Conservation (phyloP, 2,797 vertebrate species). For the Spinus pinus region DNA sequence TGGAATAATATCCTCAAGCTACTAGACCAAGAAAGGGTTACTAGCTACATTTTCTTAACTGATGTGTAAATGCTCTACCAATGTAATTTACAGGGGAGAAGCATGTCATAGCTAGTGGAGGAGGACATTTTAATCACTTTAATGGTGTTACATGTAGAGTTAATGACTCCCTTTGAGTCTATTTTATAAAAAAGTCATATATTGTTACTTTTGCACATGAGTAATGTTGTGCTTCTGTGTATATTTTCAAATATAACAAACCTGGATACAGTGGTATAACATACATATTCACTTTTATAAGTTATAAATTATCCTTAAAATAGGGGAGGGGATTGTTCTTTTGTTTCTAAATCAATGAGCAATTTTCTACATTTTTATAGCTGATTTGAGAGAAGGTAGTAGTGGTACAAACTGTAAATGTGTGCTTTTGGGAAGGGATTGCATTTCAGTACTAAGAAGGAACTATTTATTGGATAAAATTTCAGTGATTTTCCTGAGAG, state of each 20-base stretch:
- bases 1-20: conserved; percentile 57
- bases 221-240: conserved; percentile 19
- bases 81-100: conserved; percentile 54
- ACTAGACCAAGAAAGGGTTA: conserved; percentile 50
- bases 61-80: conserved; percentile 41
- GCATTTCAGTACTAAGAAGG: neutral
- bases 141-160: conserved; percentile 59
- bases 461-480: neutral
- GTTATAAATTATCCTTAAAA: neutral
- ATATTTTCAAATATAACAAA: conserved; percentile 24
- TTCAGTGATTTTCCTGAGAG: neutral
- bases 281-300: neutral
- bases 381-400: neutral
- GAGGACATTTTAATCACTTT: conserved; percentile 71
- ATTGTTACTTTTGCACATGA: conserved; percentile 14
- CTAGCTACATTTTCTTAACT: conserved; percentile 45
- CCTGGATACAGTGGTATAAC: neutral
- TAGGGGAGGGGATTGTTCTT: neutral
- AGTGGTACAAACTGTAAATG: neutral
- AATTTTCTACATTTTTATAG: neutral
- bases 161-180: conserved; percentile 67
- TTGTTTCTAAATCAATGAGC: neutral
- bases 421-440: neutral
- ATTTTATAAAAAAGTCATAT: conserved; percentile 9
- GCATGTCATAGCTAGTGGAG: conserved; percentile 66